Evolutionary conservation across 35 echinoderm and acorn worm species (phyloP), one percentile per base, ranked within the genome.

Genomic region (Acanthaster planci): DNA sequence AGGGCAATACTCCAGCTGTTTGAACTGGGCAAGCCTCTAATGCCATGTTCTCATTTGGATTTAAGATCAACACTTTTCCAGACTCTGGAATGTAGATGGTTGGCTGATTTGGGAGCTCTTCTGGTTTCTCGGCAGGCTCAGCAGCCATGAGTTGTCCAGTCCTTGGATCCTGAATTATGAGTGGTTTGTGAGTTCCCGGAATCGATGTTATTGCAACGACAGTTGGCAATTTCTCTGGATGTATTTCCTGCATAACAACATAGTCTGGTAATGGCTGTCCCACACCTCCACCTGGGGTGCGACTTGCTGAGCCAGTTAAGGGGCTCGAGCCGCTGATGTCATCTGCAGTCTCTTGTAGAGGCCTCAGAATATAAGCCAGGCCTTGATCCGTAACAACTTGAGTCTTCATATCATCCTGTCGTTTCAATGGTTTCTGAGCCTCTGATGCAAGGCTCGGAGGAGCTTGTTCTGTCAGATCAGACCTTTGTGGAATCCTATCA

Each of bases 111-210:
- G 36, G 60, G 21, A 89, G 87, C 39, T 89, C 87, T 76, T 77
- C 57, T 77, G 80, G 23, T 8, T 40, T 32, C 76, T 17, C 76
- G 19, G 87, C 87, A 38, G 87, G 87, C 51, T 83, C 44, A 38
- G 87, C 87, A 76, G 40, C 80, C 80, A 89, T 51, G 44, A 72
- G 60, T 38, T 89, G 39, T 36, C 87, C 87, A 38, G 87, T 84
- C 42, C 80, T 89, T 1, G 87, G 87, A 55, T 89, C 87, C 38
- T 83, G 81, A 59, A 83, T 34, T 3, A 30, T 21, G 10, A 83
- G 56, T 2, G 81, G 38, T 27, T 57, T 57, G 29, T 40, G 21
- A 30, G 53, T 60, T 37, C 19, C 81, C 37, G 12, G 34, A 2
- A 83, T 27, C 21, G 55, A 37, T 35, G 27, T 57, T 60, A 59